Evolutionary conservation across 2,797 vertebrate genomes (phyloP).

Genomic region (Eulemur rubriventer): DNA sequence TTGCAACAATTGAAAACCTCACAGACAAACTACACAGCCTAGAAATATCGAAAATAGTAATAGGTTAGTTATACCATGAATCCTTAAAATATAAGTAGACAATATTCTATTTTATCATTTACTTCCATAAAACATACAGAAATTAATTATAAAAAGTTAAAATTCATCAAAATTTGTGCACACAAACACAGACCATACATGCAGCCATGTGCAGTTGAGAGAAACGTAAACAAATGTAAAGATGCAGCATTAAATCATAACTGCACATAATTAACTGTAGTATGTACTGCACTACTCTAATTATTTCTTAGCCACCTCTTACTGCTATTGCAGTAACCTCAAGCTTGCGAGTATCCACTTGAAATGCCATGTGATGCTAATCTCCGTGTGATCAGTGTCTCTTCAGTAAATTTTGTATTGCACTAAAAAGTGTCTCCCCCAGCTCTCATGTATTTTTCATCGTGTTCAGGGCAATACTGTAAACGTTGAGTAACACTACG

Average conservation of each 20-base stretch:
- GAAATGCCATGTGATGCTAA: background rate
- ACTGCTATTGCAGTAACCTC: background rate
- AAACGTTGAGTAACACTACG: background rate
- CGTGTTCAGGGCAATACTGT: background rate
- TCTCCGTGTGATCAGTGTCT: background rate
- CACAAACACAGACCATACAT: background rate
- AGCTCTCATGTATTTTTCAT: background rate
- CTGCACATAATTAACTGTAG: background rate
- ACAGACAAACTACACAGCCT: background rate
- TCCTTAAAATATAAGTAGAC: background rate
- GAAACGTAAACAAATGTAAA: background rate
- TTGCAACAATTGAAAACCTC: background rate
- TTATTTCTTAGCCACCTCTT: background rate
- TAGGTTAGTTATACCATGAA: no score
- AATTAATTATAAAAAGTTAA: background rate
- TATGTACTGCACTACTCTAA: background rate
- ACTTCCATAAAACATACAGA: background rate
- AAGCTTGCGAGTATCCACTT: background rate
- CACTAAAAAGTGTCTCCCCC: background rate
- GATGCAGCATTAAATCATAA: background rate
- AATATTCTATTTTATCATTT: background rate
- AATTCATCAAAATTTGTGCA: background rate
- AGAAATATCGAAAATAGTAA: background rate
- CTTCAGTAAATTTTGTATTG: background rate
- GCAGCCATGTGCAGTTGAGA: background rate